These are phyloP conservation scores for Daubentonia madagascariensis DNA, from an alignment of 2,113 vertebrate species.

Conservation along the genomic window DNA sequence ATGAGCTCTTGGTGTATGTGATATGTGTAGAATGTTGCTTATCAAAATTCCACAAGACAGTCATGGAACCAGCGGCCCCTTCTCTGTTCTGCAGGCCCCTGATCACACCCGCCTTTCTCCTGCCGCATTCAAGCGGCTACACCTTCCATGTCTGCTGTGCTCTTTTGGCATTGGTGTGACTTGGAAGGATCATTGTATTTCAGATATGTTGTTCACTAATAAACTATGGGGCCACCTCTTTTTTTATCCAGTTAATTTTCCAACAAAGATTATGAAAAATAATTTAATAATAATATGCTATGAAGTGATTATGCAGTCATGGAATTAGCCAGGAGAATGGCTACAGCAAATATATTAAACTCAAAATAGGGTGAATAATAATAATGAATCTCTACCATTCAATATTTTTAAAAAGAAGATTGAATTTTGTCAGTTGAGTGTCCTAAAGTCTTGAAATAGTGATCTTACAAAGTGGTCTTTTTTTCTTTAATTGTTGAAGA, in stretches of 20 bases:
- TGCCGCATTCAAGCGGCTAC: too few species aligned
- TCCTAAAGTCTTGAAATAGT: too few species aligned
- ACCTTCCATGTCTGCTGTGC: accelerated
- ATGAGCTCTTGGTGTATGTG: background rate
- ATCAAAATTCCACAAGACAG: background rate
- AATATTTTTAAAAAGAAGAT: background rate
- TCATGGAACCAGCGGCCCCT: too few species aligned
- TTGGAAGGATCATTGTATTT: accelerated
- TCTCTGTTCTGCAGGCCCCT: background rate
- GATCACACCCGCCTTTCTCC: accelerated
- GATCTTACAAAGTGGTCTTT: accelerated
- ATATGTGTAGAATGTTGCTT: too few species aligned
- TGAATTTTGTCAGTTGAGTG: background rate
- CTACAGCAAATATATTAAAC: too few species aligned
- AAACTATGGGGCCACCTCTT: too few species aligned
- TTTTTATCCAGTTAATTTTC: background rate
- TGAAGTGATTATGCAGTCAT: background rate
- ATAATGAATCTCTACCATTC: too few species aligned
- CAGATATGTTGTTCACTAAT: background rate
- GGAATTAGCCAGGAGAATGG: background rate
- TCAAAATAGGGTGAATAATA: background rate
- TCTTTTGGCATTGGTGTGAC: accelerated
- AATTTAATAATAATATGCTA: background rate
- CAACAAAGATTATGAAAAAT: background rate
- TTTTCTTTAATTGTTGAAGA: background rate